phyloP scores from a whole-genome alignment of 2,113 vertebrate genomes.

The Scomber colias region DNA sequence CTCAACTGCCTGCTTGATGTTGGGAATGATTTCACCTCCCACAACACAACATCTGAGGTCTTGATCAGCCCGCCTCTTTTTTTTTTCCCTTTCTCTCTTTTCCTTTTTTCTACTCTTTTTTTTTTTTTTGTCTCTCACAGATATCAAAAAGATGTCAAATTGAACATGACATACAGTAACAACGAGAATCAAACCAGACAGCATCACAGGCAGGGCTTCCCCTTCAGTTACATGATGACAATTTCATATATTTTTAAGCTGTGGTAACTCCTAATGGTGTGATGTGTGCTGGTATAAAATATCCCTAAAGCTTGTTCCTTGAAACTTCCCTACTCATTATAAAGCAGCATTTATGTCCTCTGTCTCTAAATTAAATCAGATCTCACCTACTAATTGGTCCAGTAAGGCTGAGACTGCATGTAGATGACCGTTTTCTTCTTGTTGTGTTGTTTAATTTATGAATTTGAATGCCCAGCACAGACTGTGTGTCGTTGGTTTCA shows the following conservation, averaged over 20 bases:
- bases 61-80: neutral
- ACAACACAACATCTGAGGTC: slow-evolving; percentile 40
- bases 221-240: neutral
- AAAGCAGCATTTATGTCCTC: neutral
- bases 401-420: too few species aligned
- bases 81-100: neutral
- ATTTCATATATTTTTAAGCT: neutral
- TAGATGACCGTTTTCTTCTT: too few species aligned
- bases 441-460: too few species aligned
- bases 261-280: too few species aligned
- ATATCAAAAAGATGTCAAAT: neutral
- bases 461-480: too few species aligned
- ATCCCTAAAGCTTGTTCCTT: neutral
- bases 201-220: neutral
- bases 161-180: neutral
- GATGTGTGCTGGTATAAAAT: neutral
- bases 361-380: neutral
- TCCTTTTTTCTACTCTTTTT: too few species aligned
- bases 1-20: slow-evolving; percentile 34
- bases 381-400: too few species aligned
- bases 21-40: slow-evolving; percentile 28
- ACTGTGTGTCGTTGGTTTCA: too few species aligned
- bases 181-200: neutral
- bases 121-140: neutral
- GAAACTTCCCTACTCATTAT: neutral